Evolutionary conservation across 2,797 vertebrate genomes (phyloP).

Genomic region (Bryconaethiops microstoma): DNA sequence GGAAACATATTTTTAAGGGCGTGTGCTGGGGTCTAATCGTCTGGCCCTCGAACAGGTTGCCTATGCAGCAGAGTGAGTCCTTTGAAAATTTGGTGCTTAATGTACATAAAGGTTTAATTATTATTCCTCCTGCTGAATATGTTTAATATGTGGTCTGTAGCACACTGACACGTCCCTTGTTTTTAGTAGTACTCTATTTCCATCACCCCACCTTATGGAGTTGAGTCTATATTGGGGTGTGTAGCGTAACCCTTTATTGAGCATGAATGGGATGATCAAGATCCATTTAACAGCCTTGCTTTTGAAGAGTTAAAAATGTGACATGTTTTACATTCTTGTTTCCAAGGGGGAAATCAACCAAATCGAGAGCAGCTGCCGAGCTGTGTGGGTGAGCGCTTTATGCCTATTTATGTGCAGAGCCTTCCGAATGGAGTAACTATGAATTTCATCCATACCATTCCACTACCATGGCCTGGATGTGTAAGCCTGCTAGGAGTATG

Average conservation of each 20-base stretch:
- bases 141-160: not conserved
- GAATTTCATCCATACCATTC: slow-evolving; percentile 11
- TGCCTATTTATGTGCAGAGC: slow-evolving; percentile 77
- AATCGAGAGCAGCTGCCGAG: slow-evolving; percentile 71
- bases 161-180: not conserved
- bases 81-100: not conserved
- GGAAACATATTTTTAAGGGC: too few species aligned
- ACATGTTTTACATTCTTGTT: slow-evolving; percentile 51
- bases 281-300: slow-evolving; percentile 35
- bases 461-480: slow-evolving; percentile 26
- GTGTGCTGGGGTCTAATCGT: too few species aligned
- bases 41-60: too few species aligned
- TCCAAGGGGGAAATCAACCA: slow-evolving; percentile 73
- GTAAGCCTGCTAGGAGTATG: slow-evolving; percentile 23
- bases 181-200: not conserved
- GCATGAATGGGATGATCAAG: slow-evolving; percentile 40
- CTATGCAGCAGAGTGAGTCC: too few species aligned
- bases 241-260: slow-evolving; percentile 26
- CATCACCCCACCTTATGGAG: not conserved
- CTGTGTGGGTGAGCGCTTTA: slow-evolving; percentile 73
- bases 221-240: not conserved
- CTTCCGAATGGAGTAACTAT: slow-evolving; percentile 41
- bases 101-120: not conserved
- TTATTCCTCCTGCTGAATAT: not conserved
- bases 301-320: slow-evolving; percentile 52